Evolutionary conservation across 2,113 vertebrate genomes (phyloP).

Genomic region (human (Homo sapiens)): DNA sequence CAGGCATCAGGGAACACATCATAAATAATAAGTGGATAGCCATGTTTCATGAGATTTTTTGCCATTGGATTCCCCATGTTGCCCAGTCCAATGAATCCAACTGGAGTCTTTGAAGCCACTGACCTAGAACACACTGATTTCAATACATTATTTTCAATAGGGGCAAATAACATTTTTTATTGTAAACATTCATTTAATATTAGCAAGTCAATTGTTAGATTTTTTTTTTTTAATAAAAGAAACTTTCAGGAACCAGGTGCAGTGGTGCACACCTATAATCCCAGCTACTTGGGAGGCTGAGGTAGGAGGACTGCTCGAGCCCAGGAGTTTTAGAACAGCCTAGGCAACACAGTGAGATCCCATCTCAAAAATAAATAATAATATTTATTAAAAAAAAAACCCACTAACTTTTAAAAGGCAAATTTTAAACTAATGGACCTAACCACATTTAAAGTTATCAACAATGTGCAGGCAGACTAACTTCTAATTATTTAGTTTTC

Average conservation of each 20-base stretch:
- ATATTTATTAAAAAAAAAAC: neutral
- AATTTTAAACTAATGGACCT: constrained; percentile 26
- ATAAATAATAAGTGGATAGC: constrained; percentile 95
- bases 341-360: neutral
- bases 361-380: neutral
- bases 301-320: neutral
- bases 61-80: constrained; percentile 99
- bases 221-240: neutral
- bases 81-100: constrained; percentile 97
- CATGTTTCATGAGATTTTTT: constrained; percentile 96
- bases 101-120: constrained; percentile 97
- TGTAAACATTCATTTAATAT: constrained; percentile 46
- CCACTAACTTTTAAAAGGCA: neutral
- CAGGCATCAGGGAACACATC: constrained; percentile 98
- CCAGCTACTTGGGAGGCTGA: neutral
- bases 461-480: neutral
- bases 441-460: constrained; percentile 6
- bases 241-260: neutral
- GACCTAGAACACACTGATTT: constrained; percentile 92
- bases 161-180: constrained; percentile 11
- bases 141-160: constrained; percentile 78
- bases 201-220: neutral
- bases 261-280: neutral
- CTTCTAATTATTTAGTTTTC: constrained; percentile 16
- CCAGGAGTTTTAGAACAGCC: neutral